Evolutionary conservation across 2,888 invertebrate species (phyloP).

Genomic region (Heliconius cydno): DNA sequence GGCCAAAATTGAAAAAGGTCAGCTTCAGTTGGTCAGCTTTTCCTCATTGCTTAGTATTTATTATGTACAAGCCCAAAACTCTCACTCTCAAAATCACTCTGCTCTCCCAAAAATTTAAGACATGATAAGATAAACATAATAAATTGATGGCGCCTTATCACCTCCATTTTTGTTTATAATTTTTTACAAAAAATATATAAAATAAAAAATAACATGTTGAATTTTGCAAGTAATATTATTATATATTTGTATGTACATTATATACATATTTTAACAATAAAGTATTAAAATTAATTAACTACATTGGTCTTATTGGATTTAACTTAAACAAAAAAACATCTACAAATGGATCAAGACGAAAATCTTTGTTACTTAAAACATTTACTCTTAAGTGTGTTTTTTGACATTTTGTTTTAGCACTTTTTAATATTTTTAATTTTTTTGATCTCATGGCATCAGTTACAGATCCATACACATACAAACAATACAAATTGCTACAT

Average conservation of each 20-base stretch:
- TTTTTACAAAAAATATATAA: not conserved
- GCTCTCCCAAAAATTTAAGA: not conserved
- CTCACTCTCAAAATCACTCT: too few species aligned
- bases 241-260: not conserved
- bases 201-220: not conserved
- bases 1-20: not conserved
- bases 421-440: slow-evolving; percentile 56
- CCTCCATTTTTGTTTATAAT: not conserved
- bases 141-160: not conserved
- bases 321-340: slow-evolving; percentile 67
- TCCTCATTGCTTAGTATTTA: not conserved
- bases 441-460: slow-evolving; percentile 50
- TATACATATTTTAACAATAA: slow-evolving; percentile 20
- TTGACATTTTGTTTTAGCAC: slow-evolving; percentile 53
- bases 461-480: slow-evolving; percentile 59
- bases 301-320: slow-evolving; percentile 49
- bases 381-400: slow-evolving; percentile 57
- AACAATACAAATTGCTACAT: slow-evolving; percentile 64
- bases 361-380: slow-evolving; percentile 38
- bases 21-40: not conserved
- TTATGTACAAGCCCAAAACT: not conserved
- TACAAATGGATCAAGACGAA: slow-evolving; percentile 59
- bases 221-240: not conserved
- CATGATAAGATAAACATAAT: not conserved
- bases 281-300: slow-evolving; percentile 32